Conservation (phyloP, 64 coral and sea anemone species). For the Acropora tenuis region DNA sequence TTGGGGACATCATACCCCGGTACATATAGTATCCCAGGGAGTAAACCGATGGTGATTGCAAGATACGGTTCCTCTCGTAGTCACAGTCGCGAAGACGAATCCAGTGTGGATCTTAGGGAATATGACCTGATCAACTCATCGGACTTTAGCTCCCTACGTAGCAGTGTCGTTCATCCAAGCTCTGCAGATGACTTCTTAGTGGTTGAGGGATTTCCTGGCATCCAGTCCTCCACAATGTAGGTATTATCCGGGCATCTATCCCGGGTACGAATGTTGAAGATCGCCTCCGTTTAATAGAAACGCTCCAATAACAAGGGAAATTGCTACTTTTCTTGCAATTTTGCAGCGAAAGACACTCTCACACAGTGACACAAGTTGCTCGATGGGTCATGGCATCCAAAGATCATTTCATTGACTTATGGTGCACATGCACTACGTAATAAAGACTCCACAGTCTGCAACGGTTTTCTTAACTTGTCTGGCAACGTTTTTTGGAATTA, state of each 20-base stretch:
- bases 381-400: too few species aligned
- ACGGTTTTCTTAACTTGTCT: too few species aligned
- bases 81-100: slow-evolving; percentile 38
- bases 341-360: too few species aligned
- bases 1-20: slow-evolving; percentile 48
- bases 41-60: slow-evolving; percentile 72
- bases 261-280: not conserved
- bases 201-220: slow-evolving; percentile 88
- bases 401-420: too few species aligned
- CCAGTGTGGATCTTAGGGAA: slow-evolving; percentile 84
- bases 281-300: not conserved
- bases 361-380: too few species aligned
- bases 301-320: too few species aligned
- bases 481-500: too few species aligned
- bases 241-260: not conserved
- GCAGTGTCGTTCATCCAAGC: slow-evolving; percentile 76
- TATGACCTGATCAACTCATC: slow-evolving; percentile 89
- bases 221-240: slow-evolving; percentile 66
- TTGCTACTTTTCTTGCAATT: too few species aligned
- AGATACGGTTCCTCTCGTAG: slow-evolving; percentile 45
- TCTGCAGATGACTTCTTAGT: slow-evolving; percentile 91
- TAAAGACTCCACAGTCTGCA: too few species aligned
- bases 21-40: slow-evolving; percentile 38
- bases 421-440: too few species aligned
- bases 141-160: slow-evolving; percentile 83